These are phyloP conservation scores for Panthera leo DNA, from an alignment of 2,113 vertebrate genomes.

Conservation along the genomic window DNA sequence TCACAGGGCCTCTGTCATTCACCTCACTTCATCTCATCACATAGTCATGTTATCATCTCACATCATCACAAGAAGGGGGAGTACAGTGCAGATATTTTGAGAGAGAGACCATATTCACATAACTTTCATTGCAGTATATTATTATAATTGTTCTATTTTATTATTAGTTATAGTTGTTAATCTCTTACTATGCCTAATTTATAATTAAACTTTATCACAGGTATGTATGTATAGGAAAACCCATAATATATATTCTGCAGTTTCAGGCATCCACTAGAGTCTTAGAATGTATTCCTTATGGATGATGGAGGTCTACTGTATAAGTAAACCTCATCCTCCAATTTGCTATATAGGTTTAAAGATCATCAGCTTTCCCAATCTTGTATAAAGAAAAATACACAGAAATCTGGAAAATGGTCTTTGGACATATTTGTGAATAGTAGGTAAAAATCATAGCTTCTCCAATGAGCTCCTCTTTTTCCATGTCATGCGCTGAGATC, in stretches of 20 bases:
- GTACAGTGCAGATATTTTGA: background rate
- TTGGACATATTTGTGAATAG: background rate
- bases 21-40: background rate
- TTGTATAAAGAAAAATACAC: background rate
- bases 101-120: background rate
- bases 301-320: no score
- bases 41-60: background rate
- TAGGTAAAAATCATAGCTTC: background rate
- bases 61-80: background rate
- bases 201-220: background rate
- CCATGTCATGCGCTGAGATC: background rate
- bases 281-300: background rate
- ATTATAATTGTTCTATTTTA: background rate
- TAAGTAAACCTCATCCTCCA: background rate
- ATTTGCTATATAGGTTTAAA: background rate
- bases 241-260: background rate
- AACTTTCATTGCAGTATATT: background rate
- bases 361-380: background rate
- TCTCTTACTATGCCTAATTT: background rate
- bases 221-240: background rate
- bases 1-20: background rate
- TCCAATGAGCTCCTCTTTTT: background rate
- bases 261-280: background rate
- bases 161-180: background rate
- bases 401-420: background rate